Conservation (phyloP, 2,797 vertebrate species). For the Coccyzus lansbergi region DNA sequence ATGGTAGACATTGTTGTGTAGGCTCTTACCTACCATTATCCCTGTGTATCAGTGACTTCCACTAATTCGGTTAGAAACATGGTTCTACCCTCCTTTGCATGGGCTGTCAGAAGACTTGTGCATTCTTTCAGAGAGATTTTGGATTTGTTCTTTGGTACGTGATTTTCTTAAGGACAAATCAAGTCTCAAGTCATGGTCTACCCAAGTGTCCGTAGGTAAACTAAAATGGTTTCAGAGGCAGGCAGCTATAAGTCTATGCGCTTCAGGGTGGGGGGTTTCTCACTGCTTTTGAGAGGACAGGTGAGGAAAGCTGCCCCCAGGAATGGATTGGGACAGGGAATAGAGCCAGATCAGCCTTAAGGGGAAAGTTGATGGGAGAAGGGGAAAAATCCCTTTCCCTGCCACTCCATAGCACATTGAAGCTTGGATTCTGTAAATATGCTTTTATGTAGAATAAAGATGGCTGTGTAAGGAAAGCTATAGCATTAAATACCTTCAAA, state of each 20-base stretch:
- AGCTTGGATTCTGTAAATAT: slow-evolving; percentile 25
- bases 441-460: slow-evolving; percentile 36
- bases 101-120: fast-evolving
- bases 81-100: neutral
- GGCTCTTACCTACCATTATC: neutral
- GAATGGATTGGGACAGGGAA: neutral
- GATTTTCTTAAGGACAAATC: neutral
- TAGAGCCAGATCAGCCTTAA: neutral
- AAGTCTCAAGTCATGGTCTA: neutral
- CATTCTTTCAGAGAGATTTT: neutral
- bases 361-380: neutral
- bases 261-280: neutral
- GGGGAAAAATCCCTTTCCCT: neutral
- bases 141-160: neutral
- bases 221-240: neutral
- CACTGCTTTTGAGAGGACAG: neutral
- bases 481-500: slow-evolving; percentile 30
- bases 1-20: neutral
- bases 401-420: neutral
- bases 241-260: neutral
- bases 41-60: neutral
- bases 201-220: neutral
- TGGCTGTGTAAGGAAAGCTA: slow-evolving; percentile 15
- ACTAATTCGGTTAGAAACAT: neutral
- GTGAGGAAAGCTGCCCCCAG: neutral